Percentiles rank a stretch among this genome's conserved stretches.
Conservation (phyloP, 2,888 invertebrate species). For the Hyposoter didymator region DNA sequence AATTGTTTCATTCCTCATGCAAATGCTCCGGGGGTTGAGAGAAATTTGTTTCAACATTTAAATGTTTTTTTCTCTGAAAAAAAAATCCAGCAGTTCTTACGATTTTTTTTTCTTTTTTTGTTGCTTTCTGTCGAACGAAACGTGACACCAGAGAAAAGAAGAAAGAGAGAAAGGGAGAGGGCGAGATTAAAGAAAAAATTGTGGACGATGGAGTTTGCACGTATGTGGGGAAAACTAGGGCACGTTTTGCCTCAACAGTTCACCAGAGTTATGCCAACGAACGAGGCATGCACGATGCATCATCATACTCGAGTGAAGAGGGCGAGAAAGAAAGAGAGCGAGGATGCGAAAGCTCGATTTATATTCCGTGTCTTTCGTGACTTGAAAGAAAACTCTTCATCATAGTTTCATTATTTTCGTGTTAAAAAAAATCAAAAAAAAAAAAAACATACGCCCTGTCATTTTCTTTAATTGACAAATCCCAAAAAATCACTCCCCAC, state of each 20-base stretch:
- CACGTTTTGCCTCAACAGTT: constrained; percentile 31
- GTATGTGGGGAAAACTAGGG: constrained; percentile 35
- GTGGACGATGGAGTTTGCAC: constrained; percentile 10
- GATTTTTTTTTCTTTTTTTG: not conserved
- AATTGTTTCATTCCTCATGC: not conserved
- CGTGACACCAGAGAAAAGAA: not conserved
- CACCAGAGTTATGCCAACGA: constrained; percentile 34
- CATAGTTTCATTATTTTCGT: not conserved
- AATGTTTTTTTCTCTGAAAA: not conserved
- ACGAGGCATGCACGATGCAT: constrained; percentile 29
- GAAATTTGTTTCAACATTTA: not conserved
- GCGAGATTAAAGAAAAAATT: constrained; percentile 15
- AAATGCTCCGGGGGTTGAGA: not conserved
- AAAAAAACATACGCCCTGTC: not conserved
- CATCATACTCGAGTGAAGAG: constrained; percentile 26
- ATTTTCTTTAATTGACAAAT: not conserved
- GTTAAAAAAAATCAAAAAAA: not conserved
- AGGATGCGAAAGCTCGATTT: constrained; percentile 30
- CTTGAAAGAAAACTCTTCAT: constrained; percentile 6
- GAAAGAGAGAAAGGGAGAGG: not conserved
- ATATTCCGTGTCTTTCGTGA: constrained; percentile 21
- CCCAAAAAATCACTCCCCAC: not conserved
- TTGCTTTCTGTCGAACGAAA: not conserved
- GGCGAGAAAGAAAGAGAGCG: constrained; percentile 14
- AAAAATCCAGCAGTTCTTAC: not conserved